These are phyloP conservation scores for Pungitius pungitius DNA, from an alignment of 2,113 vertebrate species.

Conservation along the genomic window DNA sequence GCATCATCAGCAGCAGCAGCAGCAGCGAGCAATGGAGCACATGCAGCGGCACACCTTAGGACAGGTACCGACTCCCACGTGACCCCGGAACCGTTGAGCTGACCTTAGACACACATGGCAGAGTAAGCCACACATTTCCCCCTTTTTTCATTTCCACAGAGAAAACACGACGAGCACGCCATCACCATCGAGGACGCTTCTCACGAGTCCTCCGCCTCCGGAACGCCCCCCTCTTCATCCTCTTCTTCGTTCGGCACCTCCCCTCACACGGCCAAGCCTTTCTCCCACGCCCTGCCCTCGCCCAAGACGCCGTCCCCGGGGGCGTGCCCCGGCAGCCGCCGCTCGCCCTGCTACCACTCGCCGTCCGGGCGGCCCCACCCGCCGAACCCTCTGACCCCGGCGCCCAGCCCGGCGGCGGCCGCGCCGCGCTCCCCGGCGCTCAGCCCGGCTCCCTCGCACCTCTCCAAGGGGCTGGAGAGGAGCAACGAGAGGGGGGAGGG, in stretches of 20 bases:
- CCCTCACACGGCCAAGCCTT: constrained; percentile 87
- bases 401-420: constrained; percentile 85
- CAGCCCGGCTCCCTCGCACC: constrained; percentile 86
- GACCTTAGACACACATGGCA: too few relatives aligned
- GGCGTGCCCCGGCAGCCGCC: constrained; percentile 81
- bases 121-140: neutral
- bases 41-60: constrained; percentile 77
- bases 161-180: constrained; percentile 86
- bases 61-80: constrained; percentile 64
- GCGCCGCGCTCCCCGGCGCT: constrained; percentile 85
- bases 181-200: constrained; percentile 82
- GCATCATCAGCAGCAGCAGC: constrained; percentile 76
- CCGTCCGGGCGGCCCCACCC: constrained; percentile 82
- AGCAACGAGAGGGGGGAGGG: constrained; percentile 85
- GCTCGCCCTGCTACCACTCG: constrained; percentile 90
- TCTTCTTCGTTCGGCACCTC: constrained; percentile 71
- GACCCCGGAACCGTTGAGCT: too few relatives aligned
- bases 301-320: constrained; percentile 81
- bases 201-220: constrained; percentile 78
- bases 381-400: constrained; percentile 84
- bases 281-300: constrained; percentile 86
- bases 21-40: constrained; percentile 83
- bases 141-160: constrained; percentile 69
- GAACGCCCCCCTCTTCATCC: constrained; percentile 81
- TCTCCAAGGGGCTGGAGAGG: constrained; percentile 81